Conservation (phyloP, 2,113 vertebrate species). For the Mirza zaza region DNA sequence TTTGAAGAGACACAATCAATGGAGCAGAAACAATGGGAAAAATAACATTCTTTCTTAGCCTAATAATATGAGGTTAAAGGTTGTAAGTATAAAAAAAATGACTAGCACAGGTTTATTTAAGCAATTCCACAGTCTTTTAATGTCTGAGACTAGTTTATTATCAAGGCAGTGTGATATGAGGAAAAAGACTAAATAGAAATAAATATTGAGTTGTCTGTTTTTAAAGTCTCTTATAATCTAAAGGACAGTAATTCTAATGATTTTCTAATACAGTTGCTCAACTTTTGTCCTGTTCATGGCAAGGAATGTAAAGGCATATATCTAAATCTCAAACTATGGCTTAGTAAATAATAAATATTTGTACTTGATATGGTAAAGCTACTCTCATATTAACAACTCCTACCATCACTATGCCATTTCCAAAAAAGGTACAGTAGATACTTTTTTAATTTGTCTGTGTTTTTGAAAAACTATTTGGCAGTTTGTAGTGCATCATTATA, state of each 20-base stretch:
- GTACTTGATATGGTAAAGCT: neutral
- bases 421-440: neutral
- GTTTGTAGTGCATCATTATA: neutral
- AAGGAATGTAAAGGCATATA: neutral
- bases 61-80: constrained; percentile 62
- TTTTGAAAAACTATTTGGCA: constrained; percentile 28
- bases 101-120: constrained; percentile 62
- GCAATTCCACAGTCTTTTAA: constrained; percentile 47
- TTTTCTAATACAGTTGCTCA: neutral
- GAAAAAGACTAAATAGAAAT: neutral
- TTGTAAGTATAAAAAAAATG: constrained; percentile 50
- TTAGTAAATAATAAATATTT: constrained; percentile 3
- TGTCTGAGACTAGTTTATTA: constrained; percentile 10
- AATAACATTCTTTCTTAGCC: constrained; percentile 55
- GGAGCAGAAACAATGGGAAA: constrained; percentile 59
- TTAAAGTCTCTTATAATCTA: neutral
- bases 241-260: neutral
- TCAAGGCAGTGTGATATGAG: neutral
- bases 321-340: neutral
- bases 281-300: neutral
- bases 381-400: neutral
- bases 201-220: neutral
- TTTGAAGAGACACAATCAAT: constrained; percentile 57
- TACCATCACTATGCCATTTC: neutral
- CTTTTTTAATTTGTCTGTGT: neutral